Conservation (phyloP, 2,113 vertebrate genomes). For the Gnathonemus echidnorhynchus region DNA sequence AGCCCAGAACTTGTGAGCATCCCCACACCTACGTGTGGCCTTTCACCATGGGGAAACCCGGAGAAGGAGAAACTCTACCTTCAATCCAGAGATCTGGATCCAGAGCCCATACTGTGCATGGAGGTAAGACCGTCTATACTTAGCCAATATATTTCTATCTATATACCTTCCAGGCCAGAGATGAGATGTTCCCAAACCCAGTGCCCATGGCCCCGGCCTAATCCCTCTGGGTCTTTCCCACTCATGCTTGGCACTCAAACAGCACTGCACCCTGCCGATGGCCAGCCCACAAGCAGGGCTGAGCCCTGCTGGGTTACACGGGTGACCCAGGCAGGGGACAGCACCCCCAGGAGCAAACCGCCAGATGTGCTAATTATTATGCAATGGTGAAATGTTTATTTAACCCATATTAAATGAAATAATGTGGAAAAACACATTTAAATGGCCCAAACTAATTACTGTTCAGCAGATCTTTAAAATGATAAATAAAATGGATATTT, state of each 20-base stretch:
- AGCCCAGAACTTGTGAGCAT: neutral
- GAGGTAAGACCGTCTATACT: neutral
- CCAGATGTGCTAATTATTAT: neutral
- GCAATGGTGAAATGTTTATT: neutral
- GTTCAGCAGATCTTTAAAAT: neutral
- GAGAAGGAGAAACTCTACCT: neutral
- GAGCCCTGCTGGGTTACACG: neutral
- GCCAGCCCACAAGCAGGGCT: neutral
- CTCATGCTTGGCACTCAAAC: neutral
- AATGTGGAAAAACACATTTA: neutral
- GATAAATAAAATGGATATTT: neutral
- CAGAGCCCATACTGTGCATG: neutral
- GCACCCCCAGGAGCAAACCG: neutral
- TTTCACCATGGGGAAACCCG: neutral
- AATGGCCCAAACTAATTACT: neutral
- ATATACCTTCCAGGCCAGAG: neutral
- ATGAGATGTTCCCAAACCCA: neutral
- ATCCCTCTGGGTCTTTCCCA: neutral
- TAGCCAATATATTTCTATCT: neutral
- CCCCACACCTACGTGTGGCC: neutral
- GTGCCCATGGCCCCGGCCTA: neutral
- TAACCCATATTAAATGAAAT: neutral
- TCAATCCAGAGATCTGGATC: neutral
- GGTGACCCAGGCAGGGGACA: neutral
- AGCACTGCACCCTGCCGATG: neutral